A percentile compares a stretch with the other conserved stretches of the same genome.
Conservation (phyloP, 2,113 vertebrate species). For the Aegotheles bennettii region DNA sequence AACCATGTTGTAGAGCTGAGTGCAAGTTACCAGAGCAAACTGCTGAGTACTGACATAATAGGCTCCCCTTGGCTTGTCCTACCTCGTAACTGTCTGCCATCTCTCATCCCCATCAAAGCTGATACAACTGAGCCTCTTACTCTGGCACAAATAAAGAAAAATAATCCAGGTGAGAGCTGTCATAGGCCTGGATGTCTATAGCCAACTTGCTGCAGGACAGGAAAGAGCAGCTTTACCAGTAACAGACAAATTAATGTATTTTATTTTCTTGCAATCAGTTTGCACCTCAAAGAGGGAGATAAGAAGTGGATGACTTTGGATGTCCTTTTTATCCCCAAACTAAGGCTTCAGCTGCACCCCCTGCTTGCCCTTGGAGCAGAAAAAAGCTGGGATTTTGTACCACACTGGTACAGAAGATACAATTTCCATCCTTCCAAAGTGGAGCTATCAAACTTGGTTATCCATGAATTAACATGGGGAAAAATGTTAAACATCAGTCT, state of each 20-base stretch:
- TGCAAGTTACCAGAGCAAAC: background rate
- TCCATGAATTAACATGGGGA: background rate
- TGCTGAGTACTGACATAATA: background rate
- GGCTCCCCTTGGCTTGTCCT: constrained; percentile 31
- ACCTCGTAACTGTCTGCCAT: background rate
- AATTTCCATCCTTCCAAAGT: background rate
- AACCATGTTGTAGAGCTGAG: background rate
- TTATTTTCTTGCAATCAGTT: background rate
- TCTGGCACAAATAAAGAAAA: background rate
- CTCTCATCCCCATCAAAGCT: constrained; percentile 30
- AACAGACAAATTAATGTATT: background rate
- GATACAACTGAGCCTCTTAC: background rate
- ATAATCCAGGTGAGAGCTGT: background rate
- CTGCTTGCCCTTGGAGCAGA: background rate
- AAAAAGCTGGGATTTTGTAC: background rate
- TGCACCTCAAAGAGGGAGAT: background rate
- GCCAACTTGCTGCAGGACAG: background rate
- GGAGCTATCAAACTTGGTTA: background rate
- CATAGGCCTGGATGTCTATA: background rate
- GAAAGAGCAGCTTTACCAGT: background rate
- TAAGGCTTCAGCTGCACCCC: background rate
- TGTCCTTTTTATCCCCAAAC: background rate
- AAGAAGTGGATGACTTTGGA: background rate
- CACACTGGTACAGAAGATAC: background rate
- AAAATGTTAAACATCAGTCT: background rate